Conservation (phyloP, 2,888 invertebrate genomes). For the Tachina fera region DNA sequence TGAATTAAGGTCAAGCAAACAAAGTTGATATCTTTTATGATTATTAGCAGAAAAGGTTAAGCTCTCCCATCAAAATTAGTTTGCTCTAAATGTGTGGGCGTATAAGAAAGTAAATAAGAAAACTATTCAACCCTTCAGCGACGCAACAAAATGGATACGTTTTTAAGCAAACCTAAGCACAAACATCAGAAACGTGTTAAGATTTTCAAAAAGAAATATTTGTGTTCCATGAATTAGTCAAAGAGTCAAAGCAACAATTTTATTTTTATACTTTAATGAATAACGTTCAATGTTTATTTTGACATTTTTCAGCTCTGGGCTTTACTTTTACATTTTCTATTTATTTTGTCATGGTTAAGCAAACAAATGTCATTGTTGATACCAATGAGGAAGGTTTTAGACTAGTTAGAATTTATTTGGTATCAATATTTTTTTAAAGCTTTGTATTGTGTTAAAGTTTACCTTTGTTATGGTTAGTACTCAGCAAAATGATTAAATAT, state of each 20-base stretch:
- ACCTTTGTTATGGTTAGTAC: not conserved
- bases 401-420: not conserved
- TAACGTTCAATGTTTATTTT: slow-evolving; percentile 14
- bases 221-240: not conserved
- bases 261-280: not conserved
- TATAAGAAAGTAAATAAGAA: not conserved
- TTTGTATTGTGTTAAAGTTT: not conserved
- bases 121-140: not conserved
- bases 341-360: slow-evolving; percentile 4
- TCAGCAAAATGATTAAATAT: not conserved
- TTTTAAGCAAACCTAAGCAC: not conserved
- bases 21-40: too few species aligned
- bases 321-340: not conserved
- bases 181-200: not conserved
- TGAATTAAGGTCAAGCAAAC: too few species aligned
- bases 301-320: not conserved
- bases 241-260: not conserved
- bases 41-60: too few species aligned
- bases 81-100: not conserved
- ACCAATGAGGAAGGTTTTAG: not conserved
- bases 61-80: not conserved
- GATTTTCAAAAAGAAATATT: too few species aligned
- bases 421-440: not conserved
- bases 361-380: slow-evolving; percentile 2
- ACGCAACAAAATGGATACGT: not conserved